Conservation (phyloP, 2,888 invertebrate genomes). For the Polydrusus cervinus region DNA sequence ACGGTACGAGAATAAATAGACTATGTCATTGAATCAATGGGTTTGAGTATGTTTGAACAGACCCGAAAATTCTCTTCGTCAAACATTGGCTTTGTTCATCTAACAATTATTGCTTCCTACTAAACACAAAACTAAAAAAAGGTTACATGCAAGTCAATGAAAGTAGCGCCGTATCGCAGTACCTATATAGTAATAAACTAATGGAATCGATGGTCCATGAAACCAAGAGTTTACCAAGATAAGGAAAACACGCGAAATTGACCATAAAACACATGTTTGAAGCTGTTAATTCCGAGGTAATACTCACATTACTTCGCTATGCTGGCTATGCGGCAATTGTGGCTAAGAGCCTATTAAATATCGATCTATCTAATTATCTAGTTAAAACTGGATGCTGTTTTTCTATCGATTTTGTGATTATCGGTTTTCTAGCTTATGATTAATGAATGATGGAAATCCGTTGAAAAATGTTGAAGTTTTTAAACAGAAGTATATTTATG, state of each 20-base stretch:
- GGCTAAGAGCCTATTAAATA: constrained; percentile 17
- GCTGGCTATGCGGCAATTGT: background rate
- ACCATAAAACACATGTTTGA: constrained; percentile 43
- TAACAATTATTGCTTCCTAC: too few relatives aligned
- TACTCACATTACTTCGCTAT: constrained; percentile 31
- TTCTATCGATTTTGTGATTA: background rate
- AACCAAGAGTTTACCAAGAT: constrained; percentile 29
- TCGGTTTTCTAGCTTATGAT: background rate
- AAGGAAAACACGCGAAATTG: constrained; percentile 45
- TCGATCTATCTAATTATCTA: constrained; percentile 17
- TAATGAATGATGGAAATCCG: background rate
- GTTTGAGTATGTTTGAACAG: too few relatives aligned
- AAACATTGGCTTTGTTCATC: too few relatives aligned
- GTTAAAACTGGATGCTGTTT: constrained; percentile 1
- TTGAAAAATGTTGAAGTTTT: too few relatives aligned
- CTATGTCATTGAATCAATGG: too few relatives aligned
- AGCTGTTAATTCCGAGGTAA: constrained; percentile 44
- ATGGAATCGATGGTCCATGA: constrained; percentile 35
- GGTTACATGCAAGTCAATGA: constrained; percentile 2
- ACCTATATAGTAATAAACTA: constrained; percentile 12
- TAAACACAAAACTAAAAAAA: background rate
- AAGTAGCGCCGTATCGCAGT: constrained; percentile 1
- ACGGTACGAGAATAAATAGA: too few relatives aligned
- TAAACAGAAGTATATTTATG: too few relatives aligned
- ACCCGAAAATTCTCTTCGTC: too few relatives aligned